Base-by-base conservation (phyloP, 1,140 invertebrate genomes). In the Brachionus rubens region DNA sequence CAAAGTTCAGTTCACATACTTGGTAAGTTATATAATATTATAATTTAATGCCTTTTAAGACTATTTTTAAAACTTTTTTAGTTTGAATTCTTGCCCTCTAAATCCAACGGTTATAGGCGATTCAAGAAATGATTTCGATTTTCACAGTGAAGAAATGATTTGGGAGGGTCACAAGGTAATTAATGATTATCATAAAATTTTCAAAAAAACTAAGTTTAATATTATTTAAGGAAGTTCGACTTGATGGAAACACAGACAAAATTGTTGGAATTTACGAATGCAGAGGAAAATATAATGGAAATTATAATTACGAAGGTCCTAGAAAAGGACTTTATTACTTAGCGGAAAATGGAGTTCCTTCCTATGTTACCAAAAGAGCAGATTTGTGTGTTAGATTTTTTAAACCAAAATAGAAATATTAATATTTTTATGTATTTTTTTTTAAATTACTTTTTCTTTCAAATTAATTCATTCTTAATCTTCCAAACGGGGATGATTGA, bases 51-150 rank as follows among this genome's bases (percentile, higher is more conserved):
- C 16, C 47, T 19, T 48, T 48, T 48, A 16, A 48, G n/a, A n/a
- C n/a, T n/a, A n/a, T n/a, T n/a, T n/a, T 48, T n/a, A 48, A 19
- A 48, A 48, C 24, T 48, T 48, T 48, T 48, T 48, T 48, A 48
- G 47, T 21, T 21, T 48, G 16, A 48, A 48, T n/a, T 48, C 47
- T 48, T 48, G 47, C 24, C 47, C 47, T 19, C 9, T 48, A 19
- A 48, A 48, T 48, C 47, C 47, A 48, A 48, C 47, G 24, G 16
- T 48, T 19, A 48, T 21, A 48, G 24, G n/a, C 24, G 47, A 48
- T 48, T 48, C 47, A 19, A 48, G 9, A 19, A 16, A 48, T 48
- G 9, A 48, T 48, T 48, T 21, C 24, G n/a, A 48, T 48, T 3
- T 19, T 19, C n/a, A 48, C 16, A 48, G 16, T n/a, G 47, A 19